A percentile compares a stretch with the other conserved stretches of the same genome.
phyloP scores from a whole-genome alignment of 2,113 vertebrate genomes.

The Numenius arquata region DNA sequence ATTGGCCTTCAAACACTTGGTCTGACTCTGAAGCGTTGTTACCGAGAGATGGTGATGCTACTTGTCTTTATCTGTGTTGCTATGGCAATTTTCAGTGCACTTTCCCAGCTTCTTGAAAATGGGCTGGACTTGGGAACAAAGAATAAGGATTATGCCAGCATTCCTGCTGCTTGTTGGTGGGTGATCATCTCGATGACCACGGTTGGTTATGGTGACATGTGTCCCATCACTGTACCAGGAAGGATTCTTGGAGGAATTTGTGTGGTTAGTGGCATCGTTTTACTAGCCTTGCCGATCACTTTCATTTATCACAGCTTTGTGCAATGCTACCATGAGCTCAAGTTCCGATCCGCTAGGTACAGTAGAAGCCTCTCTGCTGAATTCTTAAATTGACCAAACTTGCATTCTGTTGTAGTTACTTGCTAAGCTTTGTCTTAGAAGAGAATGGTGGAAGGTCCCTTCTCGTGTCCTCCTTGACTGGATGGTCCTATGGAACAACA shows the following conservation, averaged over 20 bases:
- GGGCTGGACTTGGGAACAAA: slow-evolving; percentile 90
- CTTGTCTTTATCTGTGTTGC: slow-evolving; percentile 97
- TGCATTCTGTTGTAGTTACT: slow-evolving; percentile 17
- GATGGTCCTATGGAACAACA: slow-evolving; percentile 29
- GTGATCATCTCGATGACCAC: slow-evolving; percentile 99
- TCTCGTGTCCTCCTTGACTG: slow-evolving; percentile 42
- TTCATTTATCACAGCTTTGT: slow-evolving; percentile 99
- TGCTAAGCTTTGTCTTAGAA: slow-evolving; percentile 44
- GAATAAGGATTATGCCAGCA: slow-evolving; percentile 95
- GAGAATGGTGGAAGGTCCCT: slow-evolving; percentile 37
- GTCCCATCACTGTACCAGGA: slow-evolving; percentile 93
- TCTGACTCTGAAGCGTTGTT: slow-evolving; percentile 94
- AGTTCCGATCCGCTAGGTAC: slow-evolving; percentile 89
- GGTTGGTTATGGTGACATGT: slow-evolving; percentile 98
- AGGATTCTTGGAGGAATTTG: slow-evolving; percentile 96
- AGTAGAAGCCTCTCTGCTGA: slow-evolving; percentile 87
- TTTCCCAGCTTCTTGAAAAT: slow-evolving; percentile 95
- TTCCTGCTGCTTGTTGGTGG: slow-evolving; percentile 98
- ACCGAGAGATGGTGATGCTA: slow-evolving; percentile 98
- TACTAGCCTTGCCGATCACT: slow-evolving; percentile 95
- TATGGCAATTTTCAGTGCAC: slow-evolving; percentile 98
- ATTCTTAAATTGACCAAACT: slow-evolving; percentile 77
- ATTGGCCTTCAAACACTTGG: slow-evolving; percentile 97
- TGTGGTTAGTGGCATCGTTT: slow-evolving; percentile 96
- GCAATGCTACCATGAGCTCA: slow-evolving; percentile 97